Base-by-base conservation (phyloP, 64 coral and sea anemone genomes). In the Montipora sp. region DNA sequence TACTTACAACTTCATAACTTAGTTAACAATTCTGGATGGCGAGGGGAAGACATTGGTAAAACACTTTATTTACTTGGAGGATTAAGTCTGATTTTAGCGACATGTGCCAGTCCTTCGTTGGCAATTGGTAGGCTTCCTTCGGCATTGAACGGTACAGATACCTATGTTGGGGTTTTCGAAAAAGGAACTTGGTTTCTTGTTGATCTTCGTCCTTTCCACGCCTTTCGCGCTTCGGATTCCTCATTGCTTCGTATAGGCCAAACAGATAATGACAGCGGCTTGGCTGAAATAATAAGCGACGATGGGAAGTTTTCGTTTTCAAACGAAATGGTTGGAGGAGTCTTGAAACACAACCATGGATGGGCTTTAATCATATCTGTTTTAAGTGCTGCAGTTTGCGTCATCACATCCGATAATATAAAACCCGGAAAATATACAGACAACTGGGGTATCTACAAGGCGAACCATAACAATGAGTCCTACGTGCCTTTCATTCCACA, bases 1-100 rank as follows among this genome's bases (percentile, higher is more conserved):
- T 36, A 78, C 59, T 93, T 94, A 61, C 78, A 72, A 22, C 78
- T 96, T 13, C 75, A 90, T 27, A 47, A 74, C 18, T 48, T 75
- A 59, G 48, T 90, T 24, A 65, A 45, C n/a, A 46, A 55, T 59
- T 69, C 77, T 21, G 93, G 55, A 53, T 98, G 96, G 96, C 67
- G 51, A 77, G 90, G 78, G 47, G 90, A 82, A 10, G 96, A 98
- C 53, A 79, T 93, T 18, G 96, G 96, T 16, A 95, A 90, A 79
- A 98, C 90, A 58, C 49, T 98, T 88, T 70, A 89, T 14, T 87
- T 98, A 53, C 74, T 82, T 22, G 66, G 93, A 78, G 96, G 90
- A 49, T 53, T 83, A 50, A 95, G 80, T 77, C 84, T 95, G 36
- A 87, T 98, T 63, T 53, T 98, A 36, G 75, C 47, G 75, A 16